These are phyloP conservation scores for Cheilosia pagana DNA, from an alignment of 2,888 invertebrate genomes.

Conservation along the genomic window DNA sequence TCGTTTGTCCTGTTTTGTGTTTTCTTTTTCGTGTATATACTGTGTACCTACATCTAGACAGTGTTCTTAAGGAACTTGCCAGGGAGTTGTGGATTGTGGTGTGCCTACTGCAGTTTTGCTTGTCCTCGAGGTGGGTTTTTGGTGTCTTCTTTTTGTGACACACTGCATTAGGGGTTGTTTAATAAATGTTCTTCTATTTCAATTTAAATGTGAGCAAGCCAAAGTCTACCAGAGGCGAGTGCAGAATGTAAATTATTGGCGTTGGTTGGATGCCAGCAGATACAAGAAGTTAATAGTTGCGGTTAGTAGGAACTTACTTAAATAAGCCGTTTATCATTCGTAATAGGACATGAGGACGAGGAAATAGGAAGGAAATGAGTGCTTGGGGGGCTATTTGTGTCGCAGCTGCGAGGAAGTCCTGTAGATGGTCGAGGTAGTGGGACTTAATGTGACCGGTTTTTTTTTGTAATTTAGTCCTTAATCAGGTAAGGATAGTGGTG, in stretches of 20 bases:
- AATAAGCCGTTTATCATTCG: slow-evolving; percentile 72
- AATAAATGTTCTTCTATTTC: slow-evolving; percentile 74
- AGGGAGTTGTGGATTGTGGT: background rate
- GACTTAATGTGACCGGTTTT: background rate
- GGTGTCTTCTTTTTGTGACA: slow-evolving; percentile 63
- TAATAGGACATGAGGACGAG: slow-evolving; percentile 42
- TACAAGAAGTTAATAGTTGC: slow-evolving; percentile 75
- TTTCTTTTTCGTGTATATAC: background rate
- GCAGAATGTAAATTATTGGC: slow-evolving; percentile 64
- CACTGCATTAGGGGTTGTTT: slow-evolving; percentile 70
- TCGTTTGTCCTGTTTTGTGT: background rate
- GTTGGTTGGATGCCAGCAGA: slow-evolving; percentile 73
- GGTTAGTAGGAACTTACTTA: slow-evolving; percentile 73
- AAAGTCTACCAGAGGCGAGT: slow-evolving; percentile 1
- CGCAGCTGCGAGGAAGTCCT: background rate
- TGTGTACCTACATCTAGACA: background rate
- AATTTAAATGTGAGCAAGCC: slow-evolving; percentile 71
- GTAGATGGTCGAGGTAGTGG: background rate
- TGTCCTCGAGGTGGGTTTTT: slow-evolving; percentile 11
- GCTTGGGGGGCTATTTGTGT: slow-evolving; percentile 7
- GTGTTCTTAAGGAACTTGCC: slow-evolving; percentile 28
- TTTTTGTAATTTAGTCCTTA: too few species aligned
- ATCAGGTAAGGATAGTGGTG: too few species aligned
- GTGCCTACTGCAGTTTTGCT: slow-evolving; percentile 19
- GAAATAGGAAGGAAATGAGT: slow-evolving; percentile 13